These are phyloP conservation scores for Ptilodon capucinus DNA, from an alignment of 2,888 invertebrate species.

Conservation along the genomic window DNA sequence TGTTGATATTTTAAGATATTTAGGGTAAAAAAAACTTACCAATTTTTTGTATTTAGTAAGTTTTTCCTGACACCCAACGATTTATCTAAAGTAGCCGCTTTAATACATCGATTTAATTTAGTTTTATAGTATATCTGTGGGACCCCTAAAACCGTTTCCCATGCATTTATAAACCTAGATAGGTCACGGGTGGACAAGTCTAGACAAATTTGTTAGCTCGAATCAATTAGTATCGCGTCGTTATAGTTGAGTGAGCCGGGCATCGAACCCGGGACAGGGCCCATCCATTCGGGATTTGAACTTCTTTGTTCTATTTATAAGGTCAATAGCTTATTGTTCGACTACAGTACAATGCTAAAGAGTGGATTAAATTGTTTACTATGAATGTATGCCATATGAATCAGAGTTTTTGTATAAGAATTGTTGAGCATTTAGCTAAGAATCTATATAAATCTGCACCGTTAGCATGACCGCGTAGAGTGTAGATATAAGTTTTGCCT, in stretches of 20 bases:
- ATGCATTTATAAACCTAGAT: constrained; percentile 50
- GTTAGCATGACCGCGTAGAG: no score
- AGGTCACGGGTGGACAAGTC: constrained; percentile 59
- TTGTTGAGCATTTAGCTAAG: no score
- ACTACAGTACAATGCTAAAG: constrained; percentile 11
- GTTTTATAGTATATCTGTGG: no score
- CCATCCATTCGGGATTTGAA: constrained; percentile 37
- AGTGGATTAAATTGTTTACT: constrained; percentile 1
- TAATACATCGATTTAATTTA: no score
- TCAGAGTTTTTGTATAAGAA: no score
- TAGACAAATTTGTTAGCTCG: constrained; percentile 54
- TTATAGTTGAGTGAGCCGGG: constrained; percentile 54
- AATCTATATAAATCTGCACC: no score
- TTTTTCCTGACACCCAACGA: no score
- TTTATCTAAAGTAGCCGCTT: no score
- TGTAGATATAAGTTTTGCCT: no score
- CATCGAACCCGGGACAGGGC: constrained; percentile 55
- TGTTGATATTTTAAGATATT: no score
- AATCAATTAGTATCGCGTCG: constrained; percentile 66
- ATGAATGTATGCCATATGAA: background rate
- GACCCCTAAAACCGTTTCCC: constrained; percentile 13
- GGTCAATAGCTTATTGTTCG: constrained; percentile 41
- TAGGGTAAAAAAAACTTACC: no score
- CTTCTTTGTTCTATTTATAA: constrained; percentile 41
- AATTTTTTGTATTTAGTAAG: no score